Conservation (phyloP, 2,113 vertebrate genomes). For the Sturnira hondurensis region DNA sequence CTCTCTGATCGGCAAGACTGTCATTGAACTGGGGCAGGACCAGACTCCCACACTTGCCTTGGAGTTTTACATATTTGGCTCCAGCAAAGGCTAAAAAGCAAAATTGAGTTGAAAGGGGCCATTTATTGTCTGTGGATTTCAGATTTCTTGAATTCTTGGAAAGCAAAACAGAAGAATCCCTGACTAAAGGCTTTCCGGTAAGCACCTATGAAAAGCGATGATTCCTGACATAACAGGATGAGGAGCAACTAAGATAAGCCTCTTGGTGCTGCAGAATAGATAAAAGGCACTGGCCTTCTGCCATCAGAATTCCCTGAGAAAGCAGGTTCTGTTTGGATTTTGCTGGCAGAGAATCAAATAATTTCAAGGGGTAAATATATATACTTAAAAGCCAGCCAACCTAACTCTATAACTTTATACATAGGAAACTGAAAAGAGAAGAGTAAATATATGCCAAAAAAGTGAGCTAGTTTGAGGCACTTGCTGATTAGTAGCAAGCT, state of each 20-base stretch:
- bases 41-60: not conserved
- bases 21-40: conserved; percentile 32
- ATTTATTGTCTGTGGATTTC: conserved; percentile 49
- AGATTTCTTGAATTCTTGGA: conserved; percentile 67
- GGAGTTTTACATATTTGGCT: conserved; percentile 38
- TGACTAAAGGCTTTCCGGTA: conserved; percentile 60
- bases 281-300: conserved; percentile 36
- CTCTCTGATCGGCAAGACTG: conserved; percentile 50
- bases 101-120: conserved; percentile 31
- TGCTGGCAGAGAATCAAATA: conserved; percentile 31
- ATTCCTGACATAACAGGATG: conserved; percentile 24
- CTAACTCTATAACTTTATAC: not conserved
- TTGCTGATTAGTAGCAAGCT: not conserved
- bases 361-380: not conserved
- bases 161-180: conserved; percentile 62
- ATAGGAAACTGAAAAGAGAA: not conserved
- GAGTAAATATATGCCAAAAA: not conserved
- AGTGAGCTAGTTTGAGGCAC: not conserved
- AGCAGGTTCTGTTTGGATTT: not conserved
- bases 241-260: not conserved
- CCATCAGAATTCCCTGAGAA: conserved; percentile 2
- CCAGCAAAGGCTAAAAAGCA: conserved; percentile 29
- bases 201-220: conserved; percentile 48
- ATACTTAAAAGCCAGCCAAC: conserved; percentile 19
- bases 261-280: conserved; percentile 3